Evolutionary conservation across 2,797 vertebrate genomes (phyloP), one percentile per base, ranked within the genome.

Genomic region (Amniataba percoides): DNA sequence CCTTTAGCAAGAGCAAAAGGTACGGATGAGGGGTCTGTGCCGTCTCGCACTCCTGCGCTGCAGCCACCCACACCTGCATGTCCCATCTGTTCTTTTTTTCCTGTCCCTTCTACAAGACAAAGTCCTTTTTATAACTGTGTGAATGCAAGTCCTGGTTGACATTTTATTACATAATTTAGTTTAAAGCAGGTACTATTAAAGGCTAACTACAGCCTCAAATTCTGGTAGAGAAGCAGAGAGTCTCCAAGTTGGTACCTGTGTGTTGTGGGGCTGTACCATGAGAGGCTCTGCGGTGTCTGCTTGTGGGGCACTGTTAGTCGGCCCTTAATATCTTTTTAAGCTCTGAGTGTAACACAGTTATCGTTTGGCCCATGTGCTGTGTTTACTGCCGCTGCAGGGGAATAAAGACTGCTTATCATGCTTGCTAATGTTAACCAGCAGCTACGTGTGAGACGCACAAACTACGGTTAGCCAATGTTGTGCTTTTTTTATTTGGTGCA

Each of bases 1-100:
- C 40, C n/a, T n/a, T n/a, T 63, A 19, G 53, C 36, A 11, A 25
- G 16, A 60, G 25, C 40, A 53, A 52, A 23, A 43, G 31, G 15
- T 61, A 31, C 45, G 46, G 19, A 23, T 23, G 16, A 46, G 21
- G 34, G 16, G 12, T 52, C 15, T 21, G 25, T 21, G 1, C 31
- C 31, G 21, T 64, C 10, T 65, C 10, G 25, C 5, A 3, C 34
- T 60, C n/a, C 42, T 19, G 34, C 40, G 2, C 18, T 77, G 14
- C 25, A 70, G 10, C 34, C 48, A 46, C 42, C 61, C 25, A 52
- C 39, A 43, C 49, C 56, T 51, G 40, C 52, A 68, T 60, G 55
- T 71, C 40, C 40, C 21, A 21, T 27, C 27, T 40, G 34, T 46
- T 56, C 31, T 59, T 51, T 25, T 66, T 69, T 25, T 46, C 61